Percentiles rank a stretch among this genome's conserved stretches.
Conservation (phyloP, 2,888 invertebrate genomes). For the Caenorhabditis parvicauda region DNA sequence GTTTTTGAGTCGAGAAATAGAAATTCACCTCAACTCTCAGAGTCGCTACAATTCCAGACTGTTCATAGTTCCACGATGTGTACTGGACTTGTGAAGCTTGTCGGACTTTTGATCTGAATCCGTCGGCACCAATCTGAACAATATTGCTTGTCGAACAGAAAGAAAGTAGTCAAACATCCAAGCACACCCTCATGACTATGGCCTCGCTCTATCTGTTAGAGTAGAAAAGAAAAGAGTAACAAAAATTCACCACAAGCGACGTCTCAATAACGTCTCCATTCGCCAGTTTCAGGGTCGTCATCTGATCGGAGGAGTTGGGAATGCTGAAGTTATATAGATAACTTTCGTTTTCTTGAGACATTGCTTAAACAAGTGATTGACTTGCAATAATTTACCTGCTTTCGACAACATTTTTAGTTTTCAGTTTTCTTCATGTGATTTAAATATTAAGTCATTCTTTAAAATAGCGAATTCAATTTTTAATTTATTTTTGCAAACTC, state of each 20-base stretch:
- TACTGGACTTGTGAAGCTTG: conserved; percentile 79
- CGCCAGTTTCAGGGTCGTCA: conserved; percentile 62
- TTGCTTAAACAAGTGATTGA: too few species aligned
- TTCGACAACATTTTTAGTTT: too few species aligned
- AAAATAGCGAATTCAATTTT: too few species aligned
- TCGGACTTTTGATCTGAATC: conserved; percentile 83
- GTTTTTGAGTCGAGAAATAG: background rate
- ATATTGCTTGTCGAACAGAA: too few species aligned
- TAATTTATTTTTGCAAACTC: too few species aligned
- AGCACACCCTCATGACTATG: background rate
- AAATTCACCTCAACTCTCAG: conserved; percentile 64
- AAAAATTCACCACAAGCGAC: conserved; percentile 63
- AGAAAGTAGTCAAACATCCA: too few species aligned
- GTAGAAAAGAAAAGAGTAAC: background rate
- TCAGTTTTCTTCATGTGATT: too few species aligned
- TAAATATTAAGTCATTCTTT: too few species aligned
- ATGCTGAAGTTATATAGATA: too few species aligned
- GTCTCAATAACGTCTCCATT: conserved; percentile 64
- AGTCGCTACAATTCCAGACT: conserved; percentile 89
- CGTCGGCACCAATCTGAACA: conserved; percentile 86
- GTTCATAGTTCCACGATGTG: conserved; percentile 80
- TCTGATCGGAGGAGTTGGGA: conserved; percentile 27
- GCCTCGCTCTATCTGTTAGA: background rate
- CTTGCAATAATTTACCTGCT: too few species aligned
- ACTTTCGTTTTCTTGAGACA: too few species aligned